Percentiles rank a stretch among this genome's conserved stretches.
Conservation (phyloP, 2,113 vertebrate species). For the Vidua macroura region DNA sequence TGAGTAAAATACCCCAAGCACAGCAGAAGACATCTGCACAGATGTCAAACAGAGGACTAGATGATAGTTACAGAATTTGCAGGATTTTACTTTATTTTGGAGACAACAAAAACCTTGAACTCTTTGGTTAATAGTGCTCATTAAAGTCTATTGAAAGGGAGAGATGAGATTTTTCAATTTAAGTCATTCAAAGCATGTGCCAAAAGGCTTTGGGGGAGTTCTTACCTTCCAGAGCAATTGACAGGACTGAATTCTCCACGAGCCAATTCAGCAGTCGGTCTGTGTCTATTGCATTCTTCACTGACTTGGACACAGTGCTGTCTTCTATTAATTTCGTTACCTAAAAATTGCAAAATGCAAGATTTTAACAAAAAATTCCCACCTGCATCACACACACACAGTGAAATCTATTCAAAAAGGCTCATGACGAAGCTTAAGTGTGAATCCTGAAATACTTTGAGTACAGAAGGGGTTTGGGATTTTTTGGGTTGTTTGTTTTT, state of each 20-base stretch:
- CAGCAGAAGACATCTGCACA: not conserved
- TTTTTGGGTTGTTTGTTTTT: not conserved
- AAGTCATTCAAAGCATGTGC: not conserved
- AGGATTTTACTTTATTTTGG: not conserved
- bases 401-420: not conserved
- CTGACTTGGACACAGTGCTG: conserved; percentile 95
- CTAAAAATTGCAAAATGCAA: conserved; percentile 70
- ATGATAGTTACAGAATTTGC: not conserved
- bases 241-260: conserved; percentile 96
- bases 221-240: conserved; percentile 96
- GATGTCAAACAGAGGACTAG: not conserved
- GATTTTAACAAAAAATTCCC: not conserved
- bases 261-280: conserved; percentile 95
- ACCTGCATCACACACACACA: not conserved
- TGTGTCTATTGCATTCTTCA: conserved; percentile 97
- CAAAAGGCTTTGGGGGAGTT: not conserved
- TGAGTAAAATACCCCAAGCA: not conserved
- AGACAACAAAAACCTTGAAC: not conserved
- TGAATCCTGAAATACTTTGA: not conserved
- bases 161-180: not conserved
- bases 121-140: not conserved
- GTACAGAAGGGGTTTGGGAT: not conserved
- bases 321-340: conserved; percentile 98
- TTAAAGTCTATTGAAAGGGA: not conserved
- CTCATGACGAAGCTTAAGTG: not conserved